Conservation (phyloP, 2,888 invertebrate genomes). For the Lasioglossum marginatum region DNA sequence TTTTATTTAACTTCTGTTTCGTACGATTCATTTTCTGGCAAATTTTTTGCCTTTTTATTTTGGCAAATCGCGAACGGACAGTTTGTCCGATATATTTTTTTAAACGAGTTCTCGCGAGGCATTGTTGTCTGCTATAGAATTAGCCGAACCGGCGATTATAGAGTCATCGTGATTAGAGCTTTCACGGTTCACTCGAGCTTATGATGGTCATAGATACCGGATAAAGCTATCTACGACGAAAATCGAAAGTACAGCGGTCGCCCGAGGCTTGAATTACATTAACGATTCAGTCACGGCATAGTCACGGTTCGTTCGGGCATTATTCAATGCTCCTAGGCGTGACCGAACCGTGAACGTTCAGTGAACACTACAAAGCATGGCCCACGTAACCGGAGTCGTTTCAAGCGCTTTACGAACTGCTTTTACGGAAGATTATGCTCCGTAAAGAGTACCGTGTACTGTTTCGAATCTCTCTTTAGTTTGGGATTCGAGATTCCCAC, state of each 20-base stretch:
- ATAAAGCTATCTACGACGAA: conserved; percentile 35
- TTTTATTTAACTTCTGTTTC: background rate
- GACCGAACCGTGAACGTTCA: conserved; percentile 42
- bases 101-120: too few species aligned
- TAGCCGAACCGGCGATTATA: background rate
- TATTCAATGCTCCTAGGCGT: conserved; percentile 47
- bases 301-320: conserved; percentile 37
- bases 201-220: conserved; percentile 22
- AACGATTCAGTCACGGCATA: conserved; percentile 47
- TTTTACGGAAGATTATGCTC: conserved; percentile 14
- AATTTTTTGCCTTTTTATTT: too few species aligned
- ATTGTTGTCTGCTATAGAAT: background rate
- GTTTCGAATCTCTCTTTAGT: background rate
- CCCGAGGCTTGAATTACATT: conserved; percentile 45
- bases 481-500: conserved; percentile 1
- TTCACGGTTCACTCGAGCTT: conserved; percentile 5
- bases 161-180: conserved; percentile 11
- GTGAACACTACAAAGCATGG: conserved; percentile 8
- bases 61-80: background rate
- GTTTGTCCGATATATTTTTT: background rate
- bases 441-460: background rate
- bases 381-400: conserved; percentile 26
- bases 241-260: conserved; percentile 41
- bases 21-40: too few species aligned
- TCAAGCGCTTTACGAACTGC: conserved; percentile 7